phyloP scores from a whole-genome alignment of 1,140 invertebrate species.

The Neodiprion virginianus region DNA sequence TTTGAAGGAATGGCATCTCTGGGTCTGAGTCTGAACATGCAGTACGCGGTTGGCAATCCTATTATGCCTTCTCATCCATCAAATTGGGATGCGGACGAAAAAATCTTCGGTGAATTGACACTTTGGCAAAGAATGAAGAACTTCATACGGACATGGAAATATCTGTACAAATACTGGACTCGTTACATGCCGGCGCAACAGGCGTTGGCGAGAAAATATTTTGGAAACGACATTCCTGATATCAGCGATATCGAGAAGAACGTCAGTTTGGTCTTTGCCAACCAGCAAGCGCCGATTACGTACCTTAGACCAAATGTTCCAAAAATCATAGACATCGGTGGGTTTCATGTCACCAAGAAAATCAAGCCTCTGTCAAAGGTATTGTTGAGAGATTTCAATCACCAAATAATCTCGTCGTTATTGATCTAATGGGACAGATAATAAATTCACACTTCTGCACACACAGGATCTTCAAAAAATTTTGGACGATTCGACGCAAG shows the following conservation, averaged over 20 bases:
- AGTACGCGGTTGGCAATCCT: not conserved
- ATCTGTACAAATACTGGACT: not conserved
- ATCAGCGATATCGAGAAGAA: slow-evolving; percentile 44
- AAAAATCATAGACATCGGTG: slow-evolving; percentile 62
- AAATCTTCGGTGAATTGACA: not conserved
- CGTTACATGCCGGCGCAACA: not conserved
- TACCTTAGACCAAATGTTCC: slow-evolving; percentile 62
- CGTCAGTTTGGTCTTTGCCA: slow-evolving; percentile 60
- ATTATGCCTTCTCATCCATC: not conserved
- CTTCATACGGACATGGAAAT: not conserved
- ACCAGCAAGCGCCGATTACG: slow-evolving; percentile 64
- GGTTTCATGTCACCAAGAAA: slow-evolving; percentile 55
- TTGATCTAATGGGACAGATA: too few species aligned
- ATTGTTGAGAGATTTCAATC: not conserved
- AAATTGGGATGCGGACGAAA: not conserved
- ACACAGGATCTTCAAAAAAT: slow-evolving; percentile 55
- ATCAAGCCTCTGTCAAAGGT: slow-evolving; percentile 40
- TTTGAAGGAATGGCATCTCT: not conserved
- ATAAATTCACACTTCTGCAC: not conserved
- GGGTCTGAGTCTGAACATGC: not conserved
- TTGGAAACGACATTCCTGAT: slow-evolving; percentile 37
- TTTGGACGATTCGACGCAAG: slow-evolving; percentile 57
- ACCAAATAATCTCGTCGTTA: too few species aligned
- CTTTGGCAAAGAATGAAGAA: not conserved
- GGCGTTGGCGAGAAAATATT: slow-evolving; percentile 49